phyloP scores from a whole-genome alignment of 2,888 invertebrate genomes.

The Acleris emargana region DNA sequence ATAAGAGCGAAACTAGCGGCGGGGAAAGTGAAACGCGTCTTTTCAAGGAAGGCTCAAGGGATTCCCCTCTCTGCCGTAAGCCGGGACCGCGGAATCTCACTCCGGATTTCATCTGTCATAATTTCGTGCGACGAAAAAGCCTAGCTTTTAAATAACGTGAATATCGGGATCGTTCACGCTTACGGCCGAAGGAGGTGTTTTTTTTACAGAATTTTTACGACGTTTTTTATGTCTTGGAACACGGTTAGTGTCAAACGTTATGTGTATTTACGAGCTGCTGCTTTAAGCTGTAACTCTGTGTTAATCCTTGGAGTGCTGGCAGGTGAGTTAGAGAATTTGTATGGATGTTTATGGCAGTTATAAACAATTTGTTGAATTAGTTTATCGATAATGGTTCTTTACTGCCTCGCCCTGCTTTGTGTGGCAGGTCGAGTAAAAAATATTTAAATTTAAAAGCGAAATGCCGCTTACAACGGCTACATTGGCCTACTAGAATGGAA shows the following conservation, averaged over 20 bases:
- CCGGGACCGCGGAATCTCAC: conserved; percentile 66
- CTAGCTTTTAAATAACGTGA: conserved; percentile 56
- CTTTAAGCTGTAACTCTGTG: conserved; percentile 47
- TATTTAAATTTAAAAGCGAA: no score
- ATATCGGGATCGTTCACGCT: conserved; percentile 49
- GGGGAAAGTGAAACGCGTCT: conserved; percentile 46
- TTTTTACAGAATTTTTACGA: conserved; percentile 49
- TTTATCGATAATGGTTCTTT: neutral
- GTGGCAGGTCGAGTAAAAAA: no score
- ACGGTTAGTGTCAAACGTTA: conserved; percentile 50
- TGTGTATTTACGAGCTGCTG: conserved; percentile 58
- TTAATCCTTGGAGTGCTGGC: conserved; percentile 33
- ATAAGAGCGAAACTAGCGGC: conserved; percentile 45
- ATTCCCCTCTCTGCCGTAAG: conserved; percentile 62
- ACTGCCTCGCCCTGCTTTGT: no score
- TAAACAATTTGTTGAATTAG: conserved; percentile 14
- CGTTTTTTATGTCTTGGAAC: conserved; percentile 51
- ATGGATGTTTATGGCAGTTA: conserved; percentile 21
- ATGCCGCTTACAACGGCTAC: no score
- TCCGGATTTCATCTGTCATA: conserved; percentile 73
- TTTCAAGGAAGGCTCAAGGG: conserved; percentile 68
- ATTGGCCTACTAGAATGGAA: no score
- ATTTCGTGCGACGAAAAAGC: conserved; percentile 57
- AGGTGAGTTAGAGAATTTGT: conserved; percentile 29
- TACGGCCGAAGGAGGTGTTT: conserved; percentile 48